These are phyloP conservation scores for Protophormia terraenovae DNA, from an alignment of 2,888 invertebrate species.

Conservation along the genomic window DNA sequence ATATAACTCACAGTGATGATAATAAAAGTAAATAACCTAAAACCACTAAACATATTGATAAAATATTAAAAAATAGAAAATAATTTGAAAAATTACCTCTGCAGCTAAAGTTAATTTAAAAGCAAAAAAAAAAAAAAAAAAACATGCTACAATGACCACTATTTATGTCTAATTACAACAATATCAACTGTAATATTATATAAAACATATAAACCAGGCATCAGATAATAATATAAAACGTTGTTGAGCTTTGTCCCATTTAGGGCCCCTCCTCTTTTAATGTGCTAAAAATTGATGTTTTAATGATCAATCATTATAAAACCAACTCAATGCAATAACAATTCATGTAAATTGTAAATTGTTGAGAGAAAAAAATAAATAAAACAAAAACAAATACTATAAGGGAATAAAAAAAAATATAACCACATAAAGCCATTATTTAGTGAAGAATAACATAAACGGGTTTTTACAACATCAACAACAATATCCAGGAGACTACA, in stretches of 20 bases:
- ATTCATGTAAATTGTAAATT: constrained; percentile 15
- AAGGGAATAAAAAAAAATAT: not conserved
- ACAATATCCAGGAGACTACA: not conserved
- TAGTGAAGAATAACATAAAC: constrained; percentile 36
- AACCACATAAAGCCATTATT: constrained; percentile 47
- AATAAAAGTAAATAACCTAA: too few relatives aligned
- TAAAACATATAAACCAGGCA: not conserved
- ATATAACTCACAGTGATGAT: not conserved
- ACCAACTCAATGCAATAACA: constrained; percentile 1
- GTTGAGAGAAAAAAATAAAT: not conserved
- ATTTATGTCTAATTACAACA: not conserved
- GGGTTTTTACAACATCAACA: constrained; percentile 10
- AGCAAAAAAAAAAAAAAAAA: not conserved
- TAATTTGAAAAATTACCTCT: constrained; percentile 14
- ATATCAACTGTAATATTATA: not conserved
- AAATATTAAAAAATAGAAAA: not conserved
- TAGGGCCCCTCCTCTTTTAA: not conserved
- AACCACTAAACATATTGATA: constrained; percentile 1
- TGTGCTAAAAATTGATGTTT: constrained; percentile 43
- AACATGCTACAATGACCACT: not conserved
- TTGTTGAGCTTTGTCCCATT: not conserved
- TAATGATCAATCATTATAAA: constrained; percentile 42
- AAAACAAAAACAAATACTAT: not conserved
- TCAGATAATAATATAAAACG: not conserved
- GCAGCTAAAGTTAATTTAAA: constrained; percentile 24